A percentile compares a stretch with the other conserved stretches of the same genome.
Conservation (phyloP, 2,888 invertebrate species). For the Odontothrips loti region DNA sequence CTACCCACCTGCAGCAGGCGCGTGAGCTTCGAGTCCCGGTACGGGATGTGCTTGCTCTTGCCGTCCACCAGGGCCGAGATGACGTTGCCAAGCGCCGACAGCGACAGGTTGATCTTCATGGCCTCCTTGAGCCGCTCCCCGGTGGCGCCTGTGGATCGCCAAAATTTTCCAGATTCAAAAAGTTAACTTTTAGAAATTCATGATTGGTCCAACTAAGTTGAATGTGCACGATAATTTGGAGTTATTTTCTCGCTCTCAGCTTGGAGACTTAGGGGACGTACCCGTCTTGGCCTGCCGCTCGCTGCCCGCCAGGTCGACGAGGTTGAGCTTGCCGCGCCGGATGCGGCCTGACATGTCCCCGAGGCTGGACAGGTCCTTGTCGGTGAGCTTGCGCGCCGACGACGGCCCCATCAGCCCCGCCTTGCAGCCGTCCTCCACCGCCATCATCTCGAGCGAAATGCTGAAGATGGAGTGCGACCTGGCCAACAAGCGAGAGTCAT, state of each 20-base stretch:
- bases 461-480: slow-evolving; percentile 74
- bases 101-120: slow-evolving; percentile 81
- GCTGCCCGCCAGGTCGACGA: slow-evolving; percentile 86
- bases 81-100: slow-evolving; percentile 84
- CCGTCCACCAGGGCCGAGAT: slow-evolving; percentile 82
- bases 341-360: slow-evolving; percentile 48
- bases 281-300: slow-evolving; percentile 76
- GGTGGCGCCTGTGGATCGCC: slow-evolving; percentile 65
- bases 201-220: too few relatives aligned
- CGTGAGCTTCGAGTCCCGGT: slow-evolving; percentile 81
- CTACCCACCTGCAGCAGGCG: slow-evolving; percentile 64
- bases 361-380: not conserved
- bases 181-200: too few relatives aligned
- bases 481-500: not conserved
- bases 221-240: too few relatives aligned
- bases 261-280: too few relatives aligned
- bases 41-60: slow-evolving; percentile 74
- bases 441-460: slow-evolving; percentile 75
- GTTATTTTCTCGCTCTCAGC: too few relatives aligned
- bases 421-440: slow-evolving; percentile 46
- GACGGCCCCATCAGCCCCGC: slow-evolving; percentile 37
- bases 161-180: too few relatives aligned
- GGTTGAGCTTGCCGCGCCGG: slow-evolving; percentile 69
- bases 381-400: not conserved
- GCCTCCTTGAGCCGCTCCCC: slow-evolving; percentile 83